Evolutionary conservation across 2,113 vertebrate species (phyloP).

Genomic region (Rafetus swinhoei): DNA sequence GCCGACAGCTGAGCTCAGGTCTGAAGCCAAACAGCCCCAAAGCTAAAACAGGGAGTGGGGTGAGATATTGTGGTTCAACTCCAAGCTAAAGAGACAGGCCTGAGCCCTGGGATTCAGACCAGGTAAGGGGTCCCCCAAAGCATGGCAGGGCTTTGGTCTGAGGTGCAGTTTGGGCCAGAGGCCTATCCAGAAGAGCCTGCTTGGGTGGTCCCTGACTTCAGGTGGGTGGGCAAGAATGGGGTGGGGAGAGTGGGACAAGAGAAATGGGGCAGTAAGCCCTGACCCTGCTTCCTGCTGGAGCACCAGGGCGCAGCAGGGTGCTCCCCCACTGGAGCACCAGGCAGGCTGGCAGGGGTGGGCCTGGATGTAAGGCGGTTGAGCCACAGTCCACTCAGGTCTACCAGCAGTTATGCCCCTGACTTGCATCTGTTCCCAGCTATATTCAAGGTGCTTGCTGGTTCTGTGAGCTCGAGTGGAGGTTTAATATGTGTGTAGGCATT

Average conservation of each 20-base stretch:
- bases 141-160: neutral
- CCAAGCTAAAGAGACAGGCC: neutral
- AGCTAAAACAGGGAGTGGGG: neutral
- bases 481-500: neutral
- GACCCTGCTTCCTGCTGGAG: too few species aligned
- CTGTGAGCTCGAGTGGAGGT: neutral
- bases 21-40: neutral
- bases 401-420: too few species aligned
- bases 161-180: neutral
- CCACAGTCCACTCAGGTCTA: too few species aligned
- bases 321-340: too few species aligned
- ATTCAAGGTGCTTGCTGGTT: neutral
- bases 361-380: too few species aligned
- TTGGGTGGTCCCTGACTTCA: too few species aligned
- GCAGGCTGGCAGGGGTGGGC: too few species aligned
- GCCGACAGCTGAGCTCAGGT: neutral
- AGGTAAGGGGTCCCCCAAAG: neutral
- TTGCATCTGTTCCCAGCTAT: accelerated
- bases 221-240: too few species aligned
- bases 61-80: neutral
- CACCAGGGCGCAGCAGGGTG: too few species aligned
- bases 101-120: neutral
- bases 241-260: too few species aligned
- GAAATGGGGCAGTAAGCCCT: too few species aligned
- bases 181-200: too few species aligned